A percentile compares a stretch with the other conserved stretches of the same genome.
phyloP scores from a whole-genome alignment of 2,888 invertebrate species.

The Polydrusus pterygomalis region DNA sequence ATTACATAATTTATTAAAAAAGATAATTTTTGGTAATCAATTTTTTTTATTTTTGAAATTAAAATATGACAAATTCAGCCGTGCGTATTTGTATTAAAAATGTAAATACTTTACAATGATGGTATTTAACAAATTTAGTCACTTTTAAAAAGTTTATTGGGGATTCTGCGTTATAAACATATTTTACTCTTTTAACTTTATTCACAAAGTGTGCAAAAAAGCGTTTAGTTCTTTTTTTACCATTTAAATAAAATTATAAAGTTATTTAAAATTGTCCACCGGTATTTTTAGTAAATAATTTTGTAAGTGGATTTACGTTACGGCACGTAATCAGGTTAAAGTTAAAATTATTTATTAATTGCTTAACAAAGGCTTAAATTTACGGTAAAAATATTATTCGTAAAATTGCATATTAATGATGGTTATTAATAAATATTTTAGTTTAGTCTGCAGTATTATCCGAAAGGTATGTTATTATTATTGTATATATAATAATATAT shows the following conservation, averaged over 20 bases:
- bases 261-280: constrained; percentile 30
- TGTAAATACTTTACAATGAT: background rate
- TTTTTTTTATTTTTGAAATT: too few relatives aligned
- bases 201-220: constrained; percentile 16
- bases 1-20: too few relatives aligned
- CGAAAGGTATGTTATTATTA: background rate
- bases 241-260: constrained; percentile 33
- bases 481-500: too few relatives aligned
- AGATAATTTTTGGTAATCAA: background rate
- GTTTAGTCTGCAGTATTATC: background rate
- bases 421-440: constrained; percentile 1
- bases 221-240: constrained; percentile 7
- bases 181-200: constrained; percentile 9
- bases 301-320: constrained; percentile 41
- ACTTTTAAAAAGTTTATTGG: background rate
- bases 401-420: constrained; percentile 9
- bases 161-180: constrained; percentile 1
- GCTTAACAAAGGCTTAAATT: constrained; percentile 35
- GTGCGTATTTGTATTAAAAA: background rate
- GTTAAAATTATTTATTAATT: constrained; percentile 46
- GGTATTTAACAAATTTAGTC: constrained; percentile 2
- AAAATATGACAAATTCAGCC: background rate
- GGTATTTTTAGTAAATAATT: constrained; percentile 40
- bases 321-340: constrained; percentile 37
- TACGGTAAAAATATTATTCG: constrained; percentile 16